A percentile compares a stretch with the other conserved stretches of the same genome.
phyloP scores from a whole-genome alignment of 2,797 vertebrate species.

The Spondyliosoma cantharus region DNA sequence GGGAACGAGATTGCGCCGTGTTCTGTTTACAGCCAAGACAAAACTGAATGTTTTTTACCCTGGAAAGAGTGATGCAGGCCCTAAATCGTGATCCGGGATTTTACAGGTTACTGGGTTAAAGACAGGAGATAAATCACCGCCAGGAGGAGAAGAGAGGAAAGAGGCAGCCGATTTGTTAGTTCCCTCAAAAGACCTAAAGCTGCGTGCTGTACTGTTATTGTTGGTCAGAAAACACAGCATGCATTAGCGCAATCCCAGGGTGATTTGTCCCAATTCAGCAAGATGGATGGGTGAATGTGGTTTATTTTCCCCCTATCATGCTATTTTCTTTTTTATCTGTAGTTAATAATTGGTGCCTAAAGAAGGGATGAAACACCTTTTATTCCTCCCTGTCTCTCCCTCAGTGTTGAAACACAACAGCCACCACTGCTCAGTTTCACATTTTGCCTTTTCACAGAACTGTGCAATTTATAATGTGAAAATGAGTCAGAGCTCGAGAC shows the following conservation, averaged over 20 bases:
- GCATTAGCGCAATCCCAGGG: conserved; percentile 29
- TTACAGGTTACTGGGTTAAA: conserved; percentile 61
- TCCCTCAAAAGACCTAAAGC: conserved; percentile 32
- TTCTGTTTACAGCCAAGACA: conserved; percentile 26
- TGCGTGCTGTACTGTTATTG: conserved; percentile 29
- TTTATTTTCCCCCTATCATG: conserved; percentile 5
- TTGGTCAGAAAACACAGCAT: conserved; percentile 44
- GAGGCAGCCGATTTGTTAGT: conserved; percentile 26
- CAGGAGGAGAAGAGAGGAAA: conserved; percentile 7
- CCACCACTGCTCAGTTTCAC: conserved; percentile 15
- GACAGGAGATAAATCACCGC: conserved; percentile 53
- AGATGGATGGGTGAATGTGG: conserved; percentile 52
- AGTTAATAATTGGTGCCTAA: conserved; percentile 63
- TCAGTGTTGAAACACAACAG: conserved; percentile 21
- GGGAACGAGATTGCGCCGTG: conserved; percentile 32
- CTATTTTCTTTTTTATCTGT: conserved; percentile 6
- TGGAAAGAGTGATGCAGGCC: conserved; percentile 16
- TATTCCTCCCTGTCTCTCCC: conserved; percentile 30
- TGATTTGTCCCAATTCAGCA: conserved; percentile 52
- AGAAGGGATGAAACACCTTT: conserved; percentile 37
- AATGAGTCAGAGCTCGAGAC: neutral
- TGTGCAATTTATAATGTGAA: conserved; percentile 19
- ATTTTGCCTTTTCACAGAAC: conserved; percentile 12
- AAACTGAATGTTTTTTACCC: conserved; percentile 37
- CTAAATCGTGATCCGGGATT: conserved; percentile 46